phyloP scores from a whole-genome alignment of 1,140 invertebrate species.

The Drosophila serrata region DNA sequence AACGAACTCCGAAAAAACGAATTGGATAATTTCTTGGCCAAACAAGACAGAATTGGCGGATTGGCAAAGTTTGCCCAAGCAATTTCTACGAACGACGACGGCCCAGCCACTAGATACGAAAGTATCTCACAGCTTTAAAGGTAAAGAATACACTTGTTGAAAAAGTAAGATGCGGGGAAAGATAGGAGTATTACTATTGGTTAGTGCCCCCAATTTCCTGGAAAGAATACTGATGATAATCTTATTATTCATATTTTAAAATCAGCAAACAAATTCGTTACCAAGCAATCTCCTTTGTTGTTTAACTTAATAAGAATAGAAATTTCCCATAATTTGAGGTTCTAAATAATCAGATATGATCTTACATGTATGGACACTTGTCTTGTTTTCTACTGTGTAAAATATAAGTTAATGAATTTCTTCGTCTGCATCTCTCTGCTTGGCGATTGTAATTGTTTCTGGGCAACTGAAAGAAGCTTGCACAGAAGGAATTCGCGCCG shows the following conservation, averaged over 20 bases:
- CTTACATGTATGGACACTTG: no score
- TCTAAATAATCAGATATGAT: no score
- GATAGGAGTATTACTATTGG: neutral
- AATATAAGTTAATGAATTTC: neutral
- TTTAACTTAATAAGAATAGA: neutral
- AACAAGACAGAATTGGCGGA: constrained; percentile 44
- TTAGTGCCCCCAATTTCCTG: neutral
- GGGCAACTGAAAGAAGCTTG: constrained; percentile 38
- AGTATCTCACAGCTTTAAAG: constrained; percentile 63
- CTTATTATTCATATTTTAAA: neutral
- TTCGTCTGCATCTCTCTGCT: neutral
- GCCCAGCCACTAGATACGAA: constrained; percentile 43
- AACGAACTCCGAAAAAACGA: constrained; percentile 63
- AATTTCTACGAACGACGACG: constrained; percentile 46
- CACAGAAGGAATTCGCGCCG: constrained; percentile 55
- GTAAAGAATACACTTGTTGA: constrained; percentile 47
- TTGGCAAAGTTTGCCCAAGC: constrained; percentile 48
- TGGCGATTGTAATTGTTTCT: constrained; percentile 38
- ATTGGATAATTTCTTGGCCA: constrained; percentile 65
- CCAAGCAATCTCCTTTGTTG: neutral
- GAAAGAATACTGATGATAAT: neutral
- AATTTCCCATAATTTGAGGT: no score
- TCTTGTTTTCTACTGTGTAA: neutral
- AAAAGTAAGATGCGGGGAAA: neutral
- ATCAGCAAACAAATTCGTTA: neutral